Evolutionary conservation across 2,888 invertebrate species (phyloP), one percentile per base, ranked within the genome.

Genomic region (Dryadula phaetusa): DNA sequence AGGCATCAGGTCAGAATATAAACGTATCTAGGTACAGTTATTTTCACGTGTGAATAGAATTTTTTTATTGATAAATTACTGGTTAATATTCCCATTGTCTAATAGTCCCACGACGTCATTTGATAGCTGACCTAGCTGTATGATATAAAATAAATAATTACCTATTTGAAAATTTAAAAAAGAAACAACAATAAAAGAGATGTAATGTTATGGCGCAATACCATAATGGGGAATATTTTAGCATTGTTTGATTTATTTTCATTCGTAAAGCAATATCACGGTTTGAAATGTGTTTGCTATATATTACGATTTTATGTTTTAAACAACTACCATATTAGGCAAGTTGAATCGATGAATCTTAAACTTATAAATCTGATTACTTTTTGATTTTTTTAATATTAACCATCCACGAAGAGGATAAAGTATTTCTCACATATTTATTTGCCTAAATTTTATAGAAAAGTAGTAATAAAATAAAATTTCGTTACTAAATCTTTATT

Each of bases 31-130:
- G 28, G 16, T 28, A 28, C n/a, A 16, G 10, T 10, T 10, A 18
- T 44, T 28, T 52, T 52, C 52, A 47, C 62, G 63, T 69, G 69
- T 22, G 69, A 69, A 63, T 28, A 52, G 1, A 8, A 54, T 28
- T 56, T 58, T 56, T 47, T 25, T n/a, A 44, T 66, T 52, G 60
- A 54, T 52, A 60, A 62, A 46, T 60, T 46, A 47, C 18, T 58
- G 58, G 62, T 56, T 46, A 70, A 70, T 67, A 62, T 67, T 67
- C 22, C 14, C 37, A 70, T 67, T 56, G 62, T 63, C 42, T 63
- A 47, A 49, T 53, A 62, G 34, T 70, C 70, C 49, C 70, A 70
- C 70, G 68, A 22, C 49, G 47, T 62, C 44, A 22, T 25, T 42
- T 64, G 61, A 70, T 70, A 52, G 52, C 52, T 52, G 52, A 52